These are phyloP conservation scores for Diorhabda carinulata DNA, from an alignment of 1,140 invertebrate genomes.

Conservation along the genomic window DNA sequence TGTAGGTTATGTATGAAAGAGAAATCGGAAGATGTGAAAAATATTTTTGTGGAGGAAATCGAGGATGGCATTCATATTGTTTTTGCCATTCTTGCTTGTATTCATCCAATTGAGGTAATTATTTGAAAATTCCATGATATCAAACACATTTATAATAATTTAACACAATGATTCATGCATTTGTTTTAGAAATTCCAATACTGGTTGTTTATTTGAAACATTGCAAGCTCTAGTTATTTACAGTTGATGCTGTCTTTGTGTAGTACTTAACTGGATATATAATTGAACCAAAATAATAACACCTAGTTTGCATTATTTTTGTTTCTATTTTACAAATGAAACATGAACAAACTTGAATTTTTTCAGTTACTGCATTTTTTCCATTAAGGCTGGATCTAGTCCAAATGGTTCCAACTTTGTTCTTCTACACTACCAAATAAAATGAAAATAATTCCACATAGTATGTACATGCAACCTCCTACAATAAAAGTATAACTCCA, in stretches of 20 bases:
- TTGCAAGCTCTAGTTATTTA: no score
- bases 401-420: conserved; percentile 47
- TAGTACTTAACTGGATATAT: no score
- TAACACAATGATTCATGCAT: no score
- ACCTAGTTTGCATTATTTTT: background rate
- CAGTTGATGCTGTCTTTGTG: no score
- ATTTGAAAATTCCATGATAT: background rate
- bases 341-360: background rate
- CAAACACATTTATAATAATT: no score
- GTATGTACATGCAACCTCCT: conserved; percentile 51
- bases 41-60: conserved; percentile 28
- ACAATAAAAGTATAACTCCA: conserved; percentile 62
- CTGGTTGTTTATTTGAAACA: no score
- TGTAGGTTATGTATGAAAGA: background rate
- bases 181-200: no score
- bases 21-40: conserved; percentile 6
- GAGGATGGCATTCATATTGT: conserved; percentile 21
- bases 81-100: conserved; percentile 24
- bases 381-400: no score
- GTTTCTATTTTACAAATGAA: conserved; percentile 3
- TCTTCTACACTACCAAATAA: conserved; percentile 50
- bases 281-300: no score
- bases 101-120: conserved; percentile 31
- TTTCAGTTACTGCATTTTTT: no score
- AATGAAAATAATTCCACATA: conserved; percentile 52